Evolutionary conservation across 2,113 vertebrate species (phyloP), one percentile per base, ranked within the genome.

Genomic region (Pseudopipra pipra): DNA sequence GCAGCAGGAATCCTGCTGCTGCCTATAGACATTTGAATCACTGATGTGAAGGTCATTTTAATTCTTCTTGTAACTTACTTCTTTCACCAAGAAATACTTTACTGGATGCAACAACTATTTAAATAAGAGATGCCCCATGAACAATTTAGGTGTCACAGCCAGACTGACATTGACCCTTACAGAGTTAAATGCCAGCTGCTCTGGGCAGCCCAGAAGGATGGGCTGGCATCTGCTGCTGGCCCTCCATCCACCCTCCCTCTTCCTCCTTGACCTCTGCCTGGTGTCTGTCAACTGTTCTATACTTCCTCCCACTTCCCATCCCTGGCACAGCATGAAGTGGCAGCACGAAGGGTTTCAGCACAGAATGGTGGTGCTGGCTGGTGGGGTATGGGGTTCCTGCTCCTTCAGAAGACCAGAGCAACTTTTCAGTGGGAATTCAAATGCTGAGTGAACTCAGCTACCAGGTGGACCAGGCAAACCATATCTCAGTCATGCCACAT

Each of bases 301-400:
- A 58, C 62, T 58, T 44, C 56, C 43, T 75, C 47, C 54, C 17
- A 3, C 52, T 91, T 67, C 46, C 33, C 35, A 82, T 12, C 33
- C 37, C 41, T 1, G 4, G 43, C 71, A 41, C 19, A 51, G 63
- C 35, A 35, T 13, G 39, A 41, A 78, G 58, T 67, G 17, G 47
- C 20, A 18, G 44, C 9, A 51, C 8, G 1, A 41, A 72, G 49
- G 43, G 49, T 68, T 88, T 65, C 72, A 31, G 54, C 65, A 37
- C 1, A 0, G 23, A 86, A 12, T 0, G 4, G 62, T 44, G 12
- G 33, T 1, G 7, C 55, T 5, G 5, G 35, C 43, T 54, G 8
- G 0, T 12, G 63, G 12, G 39, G 17, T 6, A 0, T 0, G 3
- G 79, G 28, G 22, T 5, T 77, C 25, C 12, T 30, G 41, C 14